Evolutionary conservation across 2,113 vertebrate genomes (phyloP), one percentile per base, ranked within the genome.

Genomic region (Alexandromys fortis): DNA sequence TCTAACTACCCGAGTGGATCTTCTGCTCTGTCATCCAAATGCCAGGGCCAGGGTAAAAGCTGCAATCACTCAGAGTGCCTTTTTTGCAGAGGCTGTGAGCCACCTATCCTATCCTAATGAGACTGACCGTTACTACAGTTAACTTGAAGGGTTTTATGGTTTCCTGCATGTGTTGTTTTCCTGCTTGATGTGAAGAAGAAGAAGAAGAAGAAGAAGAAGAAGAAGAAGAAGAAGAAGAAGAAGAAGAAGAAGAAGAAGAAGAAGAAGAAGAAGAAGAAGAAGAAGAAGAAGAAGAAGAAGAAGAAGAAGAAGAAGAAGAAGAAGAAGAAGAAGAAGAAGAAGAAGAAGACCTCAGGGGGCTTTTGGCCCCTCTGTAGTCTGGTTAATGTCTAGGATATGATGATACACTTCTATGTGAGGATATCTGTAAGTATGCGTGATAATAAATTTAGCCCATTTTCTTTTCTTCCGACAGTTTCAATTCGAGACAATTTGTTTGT

Each of bases 131-230:
- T 98, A 92, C 97, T 98, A n/a, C 98, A 67, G 98, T 98, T 98
- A 97, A 96, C 94, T 97, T n/a, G 83, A 77, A 98, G 98, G 98
- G 97, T 98, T 98, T 98, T 98, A 98, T 98, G 98, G 98, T 98
- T 98, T 98, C 98, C 98, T 98, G 98, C 92, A 3, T 38, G 2
- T 76, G 97, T 96, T 98, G 98, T 58, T 97, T 98, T 98, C 94
- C 93, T 96, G 97, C 94, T 97, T 65, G 47, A 4, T 47, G 97
- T 97, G 89, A 92, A 58, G n/a, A 55, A 35, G 14, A 92, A 97
- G 96, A 97, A 97, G 92, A 96, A 98, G 94, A 93, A 93, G 89
- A 92, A 58, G n/a, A 35, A 35, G 14, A 78, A 65, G 33, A 14
- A 14, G 52, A 52, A 14, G 52, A 16, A 16, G 14, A 16, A 16